phyloP scores from a whole-genome alignment of 2,797 vertebrate species.

The Phalloptychus januarius region DNA sequence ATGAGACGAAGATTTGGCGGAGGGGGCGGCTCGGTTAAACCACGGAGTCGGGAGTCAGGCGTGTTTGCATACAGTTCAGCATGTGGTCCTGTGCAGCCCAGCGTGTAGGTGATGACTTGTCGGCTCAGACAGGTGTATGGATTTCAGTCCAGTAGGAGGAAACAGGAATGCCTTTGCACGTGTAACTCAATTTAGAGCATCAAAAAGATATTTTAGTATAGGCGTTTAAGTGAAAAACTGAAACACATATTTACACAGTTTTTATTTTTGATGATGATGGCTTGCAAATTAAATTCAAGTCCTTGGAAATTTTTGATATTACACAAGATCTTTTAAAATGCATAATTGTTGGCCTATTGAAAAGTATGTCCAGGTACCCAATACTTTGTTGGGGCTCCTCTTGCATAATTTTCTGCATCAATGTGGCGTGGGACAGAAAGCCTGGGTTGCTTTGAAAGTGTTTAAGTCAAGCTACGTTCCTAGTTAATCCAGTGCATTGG shows the following conservation, averaged over 20 bases:
- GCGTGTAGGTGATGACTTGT: conserved; percentile 10
- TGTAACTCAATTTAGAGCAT: not conserved
- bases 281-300: not conserved
- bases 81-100: conserved; percentile 36
- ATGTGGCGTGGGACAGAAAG: not conserved
- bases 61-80: conserved; percentile 42
- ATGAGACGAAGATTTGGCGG: conserved; percentile 34
- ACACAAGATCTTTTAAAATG: not conserved
- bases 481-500: not conserved
- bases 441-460: not conserved
- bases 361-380: not conserved
- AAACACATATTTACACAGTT: not conserved
- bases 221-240: not conserved
- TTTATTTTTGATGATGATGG: not conserved
- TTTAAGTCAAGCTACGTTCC: not conserved
- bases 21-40: conserved; percentile 39
- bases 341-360: not conserved
- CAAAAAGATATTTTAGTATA: not conserved
- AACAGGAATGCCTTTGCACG: not conserved
- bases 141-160: conserved; percentile 15
- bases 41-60: conserved; percentile 15
- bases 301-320: not conserved
- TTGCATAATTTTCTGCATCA: not conserved
- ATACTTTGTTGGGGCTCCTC: not conserved
- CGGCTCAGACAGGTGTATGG: conserved; percentile 19